Evolutionary conservation across 2,888 invertebrate genomes (phyloP).

Genomic region (Camponotus fellah): DNA sequence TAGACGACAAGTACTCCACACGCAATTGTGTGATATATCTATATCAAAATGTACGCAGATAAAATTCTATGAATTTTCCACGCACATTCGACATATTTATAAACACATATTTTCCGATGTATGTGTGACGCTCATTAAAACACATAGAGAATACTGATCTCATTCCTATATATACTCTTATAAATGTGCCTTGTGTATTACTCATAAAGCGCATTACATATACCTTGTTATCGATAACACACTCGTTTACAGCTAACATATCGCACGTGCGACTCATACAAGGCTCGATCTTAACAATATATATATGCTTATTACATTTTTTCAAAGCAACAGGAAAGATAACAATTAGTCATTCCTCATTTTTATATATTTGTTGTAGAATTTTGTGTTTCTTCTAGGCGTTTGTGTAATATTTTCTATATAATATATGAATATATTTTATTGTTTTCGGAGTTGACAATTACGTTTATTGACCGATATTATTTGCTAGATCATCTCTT

Average conservation of each 20-base stretch:
- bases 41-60: neutral
- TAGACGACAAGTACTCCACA: neutral
- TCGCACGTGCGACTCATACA: constrained; percentile 22
- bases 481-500: neutral
- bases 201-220: neutral
- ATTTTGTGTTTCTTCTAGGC: neutral
- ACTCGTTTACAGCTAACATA: neutral
- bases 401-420: neutral
- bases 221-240: neutral
- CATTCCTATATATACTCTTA: neutral
- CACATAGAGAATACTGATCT: neutral
- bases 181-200: neutral
- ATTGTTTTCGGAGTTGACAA: neutral
- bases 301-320: neutral
- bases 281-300: neutral
- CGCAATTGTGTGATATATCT: neutral
- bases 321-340: neutral
- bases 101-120: no score
- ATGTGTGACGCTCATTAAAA: neutral
- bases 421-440: neutral
- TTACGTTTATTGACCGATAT: neutral
- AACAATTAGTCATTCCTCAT: neutral
- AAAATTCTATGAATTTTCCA: no score
- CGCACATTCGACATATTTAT: neutral
- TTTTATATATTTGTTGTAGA: neutral